phyloP scores from a whole-genome alignment of 1,140 invertebrate species.

The Drosophila bocqueti region DNA sequence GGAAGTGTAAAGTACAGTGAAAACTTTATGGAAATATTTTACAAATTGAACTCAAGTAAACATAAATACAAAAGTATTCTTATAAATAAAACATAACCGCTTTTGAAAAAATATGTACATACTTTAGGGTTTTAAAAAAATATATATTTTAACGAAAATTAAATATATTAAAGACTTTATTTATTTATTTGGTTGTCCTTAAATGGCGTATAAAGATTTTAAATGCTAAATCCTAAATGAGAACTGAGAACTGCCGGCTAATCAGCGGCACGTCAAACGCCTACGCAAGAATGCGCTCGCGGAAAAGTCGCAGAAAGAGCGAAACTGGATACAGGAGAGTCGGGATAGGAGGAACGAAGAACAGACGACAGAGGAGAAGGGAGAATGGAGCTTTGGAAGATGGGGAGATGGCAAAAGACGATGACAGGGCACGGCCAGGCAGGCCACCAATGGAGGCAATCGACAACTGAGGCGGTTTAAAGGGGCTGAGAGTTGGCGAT shows the following conservation, averaged over 20 bases:
- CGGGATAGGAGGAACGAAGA: background rate
- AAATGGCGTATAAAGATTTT: background rate
- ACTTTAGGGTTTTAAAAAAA: no score
- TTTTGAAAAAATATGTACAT: no score
- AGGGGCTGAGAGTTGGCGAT: constrained; percentile 5
- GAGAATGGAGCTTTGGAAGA: constrained; percentile 1
- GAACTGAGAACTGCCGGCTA: constrained; percentile 43
- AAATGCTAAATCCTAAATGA: background rate
- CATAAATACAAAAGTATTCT: background rate
- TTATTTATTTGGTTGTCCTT: no score
- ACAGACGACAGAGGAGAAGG: background rate
- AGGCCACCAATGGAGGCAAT: constrained; percentile 51
- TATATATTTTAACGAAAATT: no score
- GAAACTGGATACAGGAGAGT: constrained; percentile 20
- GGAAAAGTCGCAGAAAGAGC: constrained; percentile 23
- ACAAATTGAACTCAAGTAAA: background rate
- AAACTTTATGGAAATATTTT: background rate
- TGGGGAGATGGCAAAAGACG: constrained; percentile 23
- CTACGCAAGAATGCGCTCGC: constrained; percentile 60
- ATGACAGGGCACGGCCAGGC: constrained; percentile 37
- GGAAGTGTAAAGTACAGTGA: background rate
- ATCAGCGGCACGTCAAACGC: constrained; percentile 75
- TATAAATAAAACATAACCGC: background rate
- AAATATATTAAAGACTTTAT: no score
- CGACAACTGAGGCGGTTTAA: constrained; percentile 19